Evolutionary conservation across 2,888 invertebrate genomes (phyloP).

Genomic region (Andrena bucephala): DNA sequence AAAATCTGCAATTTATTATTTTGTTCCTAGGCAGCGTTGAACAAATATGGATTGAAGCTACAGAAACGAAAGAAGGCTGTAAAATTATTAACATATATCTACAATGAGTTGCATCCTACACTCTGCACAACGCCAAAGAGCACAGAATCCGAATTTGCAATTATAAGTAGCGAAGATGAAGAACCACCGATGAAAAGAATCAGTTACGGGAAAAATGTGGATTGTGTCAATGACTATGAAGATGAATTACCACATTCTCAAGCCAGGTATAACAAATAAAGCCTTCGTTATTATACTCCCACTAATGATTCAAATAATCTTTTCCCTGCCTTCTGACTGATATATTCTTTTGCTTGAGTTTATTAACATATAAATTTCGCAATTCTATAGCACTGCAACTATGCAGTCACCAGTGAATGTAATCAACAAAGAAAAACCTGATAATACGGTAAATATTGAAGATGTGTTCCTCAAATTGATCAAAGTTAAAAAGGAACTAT

Average conservation of each 20-base stretch:
- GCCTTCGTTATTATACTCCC: conserved; percentile 4
- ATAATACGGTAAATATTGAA: conserved; percentile 64
- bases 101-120: conserved; percentile 86
- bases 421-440: conserved; percentile 71
- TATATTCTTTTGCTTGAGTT: not conserved
- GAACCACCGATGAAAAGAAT: conserved; percentile 65
- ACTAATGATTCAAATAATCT: conserved; percentile 13
- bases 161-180: conserved; percentile 55
- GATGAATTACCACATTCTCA: conserved; percentile 40
- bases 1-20: conserved; percentile 36
- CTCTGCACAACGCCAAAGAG: conserved; percentile 49
- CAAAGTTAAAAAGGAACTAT: conserved; percentile 80
- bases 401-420: conserved; percentile 20
- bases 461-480: conserved; percentile 77
- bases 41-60: conserved; percentile 86
- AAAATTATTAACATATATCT: conserved; percentile 86
- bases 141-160: conserved; percentile 11
- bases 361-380: not conserved
- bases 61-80: conserved; percentile 86
- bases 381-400: conserved; percentile 45
- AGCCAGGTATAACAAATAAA: conserved; percentile 44
- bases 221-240: conserved; percentile 10
- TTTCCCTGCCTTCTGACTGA: not conserved
- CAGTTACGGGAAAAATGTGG: conserved; percentile 28
- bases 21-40: conserved; percentile 85